Conservation (phyloP, 2,888 invertebrate species). For the Nineta flava region DNA sequence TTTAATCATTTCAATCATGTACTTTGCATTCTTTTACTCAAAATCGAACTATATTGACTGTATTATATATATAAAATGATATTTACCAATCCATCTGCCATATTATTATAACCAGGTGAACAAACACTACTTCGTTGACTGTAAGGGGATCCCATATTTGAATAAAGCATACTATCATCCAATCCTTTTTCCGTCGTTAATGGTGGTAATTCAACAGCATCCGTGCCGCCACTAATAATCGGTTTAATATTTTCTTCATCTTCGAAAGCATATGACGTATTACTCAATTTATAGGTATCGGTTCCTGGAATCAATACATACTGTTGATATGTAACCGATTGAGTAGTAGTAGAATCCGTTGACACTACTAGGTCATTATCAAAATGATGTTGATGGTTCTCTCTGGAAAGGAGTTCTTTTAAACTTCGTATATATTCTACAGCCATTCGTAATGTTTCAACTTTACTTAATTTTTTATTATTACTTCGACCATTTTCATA, state of each 20-base stretch:
- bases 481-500: constrained; percentile 45
- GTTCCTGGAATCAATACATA: constrained; percentile 42
- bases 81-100: constrained; percentile 21
- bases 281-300: constrained; percentile 42
- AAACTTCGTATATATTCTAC: constrained; percentile 78
- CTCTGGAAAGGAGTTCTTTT: constrained; percentile 55
- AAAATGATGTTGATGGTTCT: constrained; percentile 18
- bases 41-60: no score
- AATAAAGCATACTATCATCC: constrained; percentile 31
- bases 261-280: constrained; percentile 33
- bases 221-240: constrained; percentile 19
- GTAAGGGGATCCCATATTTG: constrained; percentile 34
- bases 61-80: constrained; percentile 21
- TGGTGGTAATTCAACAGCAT: constrained; percentile 26
- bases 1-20: no score
- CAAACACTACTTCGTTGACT: constrained; percentile 37
- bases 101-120: constrained; percentile 17
- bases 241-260: constrained; percentile 46
- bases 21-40: no score
- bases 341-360: constrained; percentile 8
- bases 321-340: constrained; percentile 30
- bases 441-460: constrained; percentile 78
- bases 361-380: constrained; percentile 1
- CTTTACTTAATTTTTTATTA: constrained; percentile 70
- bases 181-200: constrained; percentile 6